Conservation (phyloP, 2,888 invertebrate species). For the Masnerella sp. region DNA sequence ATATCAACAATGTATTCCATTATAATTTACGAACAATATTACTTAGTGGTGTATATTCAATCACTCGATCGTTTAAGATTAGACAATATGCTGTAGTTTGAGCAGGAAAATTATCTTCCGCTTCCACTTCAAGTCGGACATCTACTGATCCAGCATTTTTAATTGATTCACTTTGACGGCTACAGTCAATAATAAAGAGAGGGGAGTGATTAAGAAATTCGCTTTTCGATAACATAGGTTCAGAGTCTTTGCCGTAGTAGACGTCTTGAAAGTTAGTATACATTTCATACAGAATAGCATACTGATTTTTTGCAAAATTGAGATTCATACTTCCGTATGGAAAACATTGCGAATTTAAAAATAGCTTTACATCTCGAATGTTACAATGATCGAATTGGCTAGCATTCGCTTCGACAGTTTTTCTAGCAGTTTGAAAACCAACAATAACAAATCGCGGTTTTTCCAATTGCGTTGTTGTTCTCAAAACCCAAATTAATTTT, state of each 20-base stretch:
- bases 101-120: background rate
- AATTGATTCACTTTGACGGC: conserved; percentile 2
- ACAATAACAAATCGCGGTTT: conserved; percentile 9
- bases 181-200: conserved; percentile 1
- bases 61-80: no score
- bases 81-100: no score
- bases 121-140: background rate
- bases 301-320: conserved; percentile 17
- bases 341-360: conserved; percentile 9
- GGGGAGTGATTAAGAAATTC: background rate
- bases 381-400: conserved; percentile 15
- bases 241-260: background rate
- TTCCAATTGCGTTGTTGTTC: conserved; percentile 64
- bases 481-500: conserved; percentile 17
- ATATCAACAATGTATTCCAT: no score
- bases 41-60: no score
- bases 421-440: conserved; percentile 10
- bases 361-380: conserved; percentile 15
- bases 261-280: background rate
- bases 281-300: background rate
- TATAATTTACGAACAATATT: no score
- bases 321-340: conserved; percentile 3
- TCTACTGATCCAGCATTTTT: background rate
- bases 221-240: background rate
- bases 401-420: conserved; percentile 44